These are phyloP conservation scores for Drosophila lutescens DNA, from an alignment of 2,888 invertebrate genomes.

Conservation along the genomic window DNA sequence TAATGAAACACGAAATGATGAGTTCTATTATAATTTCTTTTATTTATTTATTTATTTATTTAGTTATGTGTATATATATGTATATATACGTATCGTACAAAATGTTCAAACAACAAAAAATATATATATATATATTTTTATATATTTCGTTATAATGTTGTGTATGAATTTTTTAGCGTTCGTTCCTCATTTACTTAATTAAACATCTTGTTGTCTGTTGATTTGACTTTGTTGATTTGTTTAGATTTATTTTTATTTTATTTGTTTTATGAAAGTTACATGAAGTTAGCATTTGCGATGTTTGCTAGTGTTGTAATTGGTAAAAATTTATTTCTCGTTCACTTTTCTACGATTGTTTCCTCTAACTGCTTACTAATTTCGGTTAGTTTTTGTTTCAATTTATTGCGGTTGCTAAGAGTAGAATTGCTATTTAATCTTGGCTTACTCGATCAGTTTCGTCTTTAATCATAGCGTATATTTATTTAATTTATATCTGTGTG, in stretches of 20 bases:
- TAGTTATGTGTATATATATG: constrained; percentile 46
- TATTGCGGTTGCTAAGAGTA: constrained; percentile 45
- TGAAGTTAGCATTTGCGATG: constrained; percentile 20
- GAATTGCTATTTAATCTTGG: constrained; percentile 42
- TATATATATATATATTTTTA: constrained; percentile 44
- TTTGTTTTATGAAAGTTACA: constrained; percentile 28
- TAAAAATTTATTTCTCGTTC: constrained; percentile 17
- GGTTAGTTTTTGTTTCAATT: constrained; percentile 27
- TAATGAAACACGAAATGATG: background rate
- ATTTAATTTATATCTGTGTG: constrained; percentile 20
- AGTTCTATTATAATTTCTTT: constrained; percentile 44
- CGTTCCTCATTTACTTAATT: constrained; percentile 33
- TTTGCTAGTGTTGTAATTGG: constrained; percentile 24
- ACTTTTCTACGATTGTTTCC: constrained; percentile 14
- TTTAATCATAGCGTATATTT: constrained; percentile 42
- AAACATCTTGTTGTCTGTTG: constrained; percentile 29
- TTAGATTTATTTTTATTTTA: constrained; percentile 14
- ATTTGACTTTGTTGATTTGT: constrained; percentile 31
- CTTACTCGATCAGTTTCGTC: constrained; percentile 42
- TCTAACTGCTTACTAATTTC: constrained; percentile 34
- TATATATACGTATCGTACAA: constrained; percentile 51
- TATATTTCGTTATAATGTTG: constrained; percentile 48
- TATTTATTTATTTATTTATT: constrained; percentile 46
- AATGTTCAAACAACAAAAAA: constrained; percentile 51
- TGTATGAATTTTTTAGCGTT: constrained; percentile 40